Evolutionary conservation across 1,140 invertebrate species (phyloP).

Genomic region (Tigriopus japonicus): DNA sequence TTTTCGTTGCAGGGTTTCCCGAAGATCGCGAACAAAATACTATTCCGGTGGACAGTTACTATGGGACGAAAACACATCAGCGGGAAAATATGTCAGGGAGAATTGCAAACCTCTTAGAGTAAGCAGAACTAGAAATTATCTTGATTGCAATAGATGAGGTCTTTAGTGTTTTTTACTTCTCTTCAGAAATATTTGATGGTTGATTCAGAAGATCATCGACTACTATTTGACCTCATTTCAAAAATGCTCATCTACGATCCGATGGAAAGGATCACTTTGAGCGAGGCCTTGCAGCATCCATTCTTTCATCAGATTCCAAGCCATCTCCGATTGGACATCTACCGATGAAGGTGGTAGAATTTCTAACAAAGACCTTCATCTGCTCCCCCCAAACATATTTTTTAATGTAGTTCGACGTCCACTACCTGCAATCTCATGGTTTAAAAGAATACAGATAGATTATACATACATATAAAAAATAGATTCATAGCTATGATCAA

Average conservation of each 20-base stretch:
- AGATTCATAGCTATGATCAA: too few species aligned
- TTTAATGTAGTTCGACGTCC: too few species aligned
- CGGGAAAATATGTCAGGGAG: constrained; percentile 82
- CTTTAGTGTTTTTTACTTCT: background rate
- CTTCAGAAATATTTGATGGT: constrained; percentile 33
- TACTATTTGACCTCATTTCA: constrained; percentile 81
- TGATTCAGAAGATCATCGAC: constrained; percentile 66
- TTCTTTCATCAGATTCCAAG: constrained; percentile 7
- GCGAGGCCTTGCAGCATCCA: constrained; percentile 48
- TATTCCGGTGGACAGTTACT: constrained; percentile 83
- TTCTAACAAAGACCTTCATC: too few species aligned
- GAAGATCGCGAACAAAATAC: constrained; percentile 93
- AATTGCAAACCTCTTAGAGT: constrained; percentile 75
- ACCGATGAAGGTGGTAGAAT: background rate
- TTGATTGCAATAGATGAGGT: too few species aligned
- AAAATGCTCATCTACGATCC: constrained; percentile 97
- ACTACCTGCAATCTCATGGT: too few species aligned
- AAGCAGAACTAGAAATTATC: constrained; percentile 32
- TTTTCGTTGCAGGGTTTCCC: constrained; percentile 47
- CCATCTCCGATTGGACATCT: background rate
- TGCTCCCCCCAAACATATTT: too few species aligned
- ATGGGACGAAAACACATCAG: constrained; percentile 84
- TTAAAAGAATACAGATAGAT: too few species aligned
- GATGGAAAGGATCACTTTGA: constrained; percentile 61
- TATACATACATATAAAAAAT: too few species aligned